Conservation (phyloP, 2,797 vertebrate genomes). For the Apogon hyalosoma region DNA sequence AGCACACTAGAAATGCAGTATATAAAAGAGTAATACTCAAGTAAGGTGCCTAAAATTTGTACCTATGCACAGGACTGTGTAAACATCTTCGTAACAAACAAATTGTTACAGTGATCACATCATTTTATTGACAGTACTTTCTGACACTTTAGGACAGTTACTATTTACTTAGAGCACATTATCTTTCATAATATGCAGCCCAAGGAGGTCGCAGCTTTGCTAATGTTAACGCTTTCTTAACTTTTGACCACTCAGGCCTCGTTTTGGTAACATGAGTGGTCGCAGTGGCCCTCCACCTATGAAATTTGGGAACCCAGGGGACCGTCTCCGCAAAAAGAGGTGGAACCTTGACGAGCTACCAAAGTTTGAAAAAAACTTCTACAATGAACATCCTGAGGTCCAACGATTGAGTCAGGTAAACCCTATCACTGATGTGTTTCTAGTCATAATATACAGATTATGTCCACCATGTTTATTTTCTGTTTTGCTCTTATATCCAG, state of each 20-base stretch:
- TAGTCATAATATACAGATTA: background rate
- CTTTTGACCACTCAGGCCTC: conserved; percentile 62
- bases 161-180: too few species aligned
- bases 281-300: conserved; percentile 88
- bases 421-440: background rate
- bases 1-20: too few species aligned
- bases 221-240: background rate
- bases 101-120: too few species aligned
- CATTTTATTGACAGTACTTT: too few species aligned
- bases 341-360: conserved; percentile 96
- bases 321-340: conserved; percentile 95
- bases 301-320: conserved; percentile 97
- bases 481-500: conserved; percentile 65
- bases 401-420: conserved; percentile 88
- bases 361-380: conserved; percentile 99
- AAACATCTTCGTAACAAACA: too few species aligned
- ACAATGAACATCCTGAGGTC: conserved; percentile 92
- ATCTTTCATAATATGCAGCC: too few species aligned
- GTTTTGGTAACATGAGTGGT: conserved; percentile 83
- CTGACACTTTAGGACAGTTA: too few species aligned
- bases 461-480: background rate
- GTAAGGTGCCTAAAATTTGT: too few species aligned
- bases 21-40: too few species aligned
- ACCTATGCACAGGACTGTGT: too few species aligned
- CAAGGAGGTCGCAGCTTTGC: background rate